A percentile compares a stretch with the other conserved stretches of the same genome.
phyloP scores from a whole-genome alignment of 2,113 vertebrate species.

The Spea multiplicata region DNA sequence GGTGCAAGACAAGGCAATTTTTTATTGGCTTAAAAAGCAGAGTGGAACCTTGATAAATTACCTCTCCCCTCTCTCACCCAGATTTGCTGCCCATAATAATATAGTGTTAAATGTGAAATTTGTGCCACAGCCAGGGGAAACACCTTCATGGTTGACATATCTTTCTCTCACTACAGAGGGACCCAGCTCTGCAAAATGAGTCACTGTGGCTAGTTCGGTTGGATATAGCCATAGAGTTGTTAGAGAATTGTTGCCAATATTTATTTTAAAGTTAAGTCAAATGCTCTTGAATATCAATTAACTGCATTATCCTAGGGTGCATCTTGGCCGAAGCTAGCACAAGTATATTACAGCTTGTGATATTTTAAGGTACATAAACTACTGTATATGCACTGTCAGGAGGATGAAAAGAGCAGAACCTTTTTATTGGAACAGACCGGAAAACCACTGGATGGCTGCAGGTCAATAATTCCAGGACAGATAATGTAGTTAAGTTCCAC shows the following conservation, averaged over 20 bases:
- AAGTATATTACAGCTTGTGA: background rate
- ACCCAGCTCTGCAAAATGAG: slow-evolving; percentile 21
- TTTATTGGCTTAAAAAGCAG: background rate
- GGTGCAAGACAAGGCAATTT: slow-evolving; percentile 11
- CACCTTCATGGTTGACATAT: slow-evolving; percentile 43
- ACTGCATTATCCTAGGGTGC: slow-evolving; percentile 22
- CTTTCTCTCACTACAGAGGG: slow-evolving; percentile 30
- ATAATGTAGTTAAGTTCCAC: no score
- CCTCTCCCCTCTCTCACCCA: slow-evolving; percentile 2
- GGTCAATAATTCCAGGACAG: background rate
- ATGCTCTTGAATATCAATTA: slow-evolving; percentile 37
- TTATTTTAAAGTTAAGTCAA: slow-evolving; percentile 44
- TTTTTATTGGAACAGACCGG: no score
- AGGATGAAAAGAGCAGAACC: background rate
- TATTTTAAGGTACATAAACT: background rate
- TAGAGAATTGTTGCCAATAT: slow-evolving; percentile 31
- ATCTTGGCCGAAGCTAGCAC: slow-evolving; percentile 21
- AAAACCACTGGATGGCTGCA: background rate
- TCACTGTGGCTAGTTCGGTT: slow-evolving; percentile 4
- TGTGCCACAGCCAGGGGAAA: slow-evolving; percentile 39
- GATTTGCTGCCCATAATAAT: slow-evolving; percentile 28
- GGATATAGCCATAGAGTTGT: slow-evolving; percentile 34
- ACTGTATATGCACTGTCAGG: background rate
- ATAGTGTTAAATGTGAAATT: slow-evolving; percentile 31
- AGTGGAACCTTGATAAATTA: slow-evolving; percentile 34